A percentile compares a stretch with the other conserved stretches of the same genome.
These are phyloP conservation scores for Portevinia maculata DNA, from an alignment of 2,888 invertebrate species.

Conservation along the genomic window DNA sequence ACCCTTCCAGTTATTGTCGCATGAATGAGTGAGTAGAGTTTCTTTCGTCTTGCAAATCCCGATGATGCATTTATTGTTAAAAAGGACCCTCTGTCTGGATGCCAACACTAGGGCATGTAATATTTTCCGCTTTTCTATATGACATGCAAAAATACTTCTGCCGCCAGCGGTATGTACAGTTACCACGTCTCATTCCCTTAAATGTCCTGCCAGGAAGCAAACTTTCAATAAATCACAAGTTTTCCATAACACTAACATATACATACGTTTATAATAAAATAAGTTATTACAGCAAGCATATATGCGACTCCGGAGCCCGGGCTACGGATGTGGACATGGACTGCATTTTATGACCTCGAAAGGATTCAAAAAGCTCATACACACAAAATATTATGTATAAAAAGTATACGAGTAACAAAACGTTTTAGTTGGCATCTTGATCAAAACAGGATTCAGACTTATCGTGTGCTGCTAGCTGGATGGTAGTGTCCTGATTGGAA, in stretches of 20 bases:
- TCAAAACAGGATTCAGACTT: slow-evolving; percentile 52
- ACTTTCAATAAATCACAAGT: slow-evolving; percentile 67
- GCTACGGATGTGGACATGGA: background rate
- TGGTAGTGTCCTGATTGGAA: slow-evolving; percentile 61
- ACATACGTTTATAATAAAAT: slow-evolving; percentile 59
- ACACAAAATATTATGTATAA: no score
- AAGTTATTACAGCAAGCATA: slow-evolving; percentile 55
- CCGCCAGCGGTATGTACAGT: slow-evolving; percentile 17
- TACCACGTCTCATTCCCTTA: slow-evolving; percentile 5
- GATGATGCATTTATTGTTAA: slow-evolving; percentile 69
- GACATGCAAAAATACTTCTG: slow-evolving; percentile 59
- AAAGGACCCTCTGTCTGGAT: slow-evolving; percentile 48
- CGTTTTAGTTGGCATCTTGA: slow-evolving; percentile 65
- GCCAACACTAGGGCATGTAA: slow-evolving; percentile 46
- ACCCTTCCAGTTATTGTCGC: slow-evolving; percentile 43
- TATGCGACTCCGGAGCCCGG: slow-evolving; percentile 21
- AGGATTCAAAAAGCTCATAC: slow-evolving; percentile 18
- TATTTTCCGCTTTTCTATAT: slow-evolving; percentile 36
- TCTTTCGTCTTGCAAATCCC: slow-evolving; percentile 39
- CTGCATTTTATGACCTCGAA: slow-evolving; percentile 35
- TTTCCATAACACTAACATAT: slow-evolving; percentile 46
- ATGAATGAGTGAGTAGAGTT: slow-evolving; percentile 48
- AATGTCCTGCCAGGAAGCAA: slow-evolving; percentile 51
- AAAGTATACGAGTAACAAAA: slow-evolving; percentile 11
- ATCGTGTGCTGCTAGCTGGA: slow-evolving; percentile 8